phyloP scores from a whole-genome alignment of 2,113 vertebrate genomes.

The Hippocampus comes region DNA sequence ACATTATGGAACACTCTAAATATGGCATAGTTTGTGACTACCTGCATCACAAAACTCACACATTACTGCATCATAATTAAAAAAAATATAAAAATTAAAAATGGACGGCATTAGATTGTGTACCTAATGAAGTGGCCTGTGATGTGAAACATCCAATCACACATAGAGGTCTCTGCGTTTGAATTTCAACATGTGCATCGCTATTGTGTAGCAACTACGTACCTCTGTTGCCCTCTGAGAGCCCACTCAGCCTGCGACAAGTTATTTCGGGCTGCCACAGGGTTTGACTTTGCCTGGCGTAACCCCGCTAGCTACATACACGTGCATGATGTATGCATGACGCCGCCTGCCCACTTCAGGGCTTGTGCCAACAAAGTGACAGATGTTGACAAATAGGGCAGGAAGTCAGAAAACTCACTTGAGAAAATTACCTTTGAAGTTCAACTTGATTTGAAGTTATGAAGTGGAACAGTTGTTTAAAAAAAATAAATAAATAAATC shows the following conservation, averaged over 20 bases:
- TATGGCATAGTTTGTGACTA: not conserved
- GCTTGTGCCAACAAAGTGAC: not conserved
- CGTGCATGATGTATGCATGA: not conserved
- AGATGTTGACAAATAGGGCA: constrained; percentile 1
- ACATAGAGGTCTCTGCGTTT: not conserved
- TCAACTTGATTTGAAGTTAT: not conserved
- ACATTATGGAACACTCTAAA: not conserved
- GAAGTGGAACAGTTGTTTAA: not conserved
- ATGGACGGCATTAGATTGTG: not conserved
- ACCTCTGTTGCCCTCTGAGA: too few relatives aligned
- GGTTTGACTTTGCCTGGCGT: not conserved
- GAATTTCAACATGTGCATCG: not conserved
- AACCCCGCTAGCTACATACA: not conserved
- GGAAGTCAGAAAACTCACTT: not conserved
- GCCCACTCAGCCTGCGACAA: not conserved
- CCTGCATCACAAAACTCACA: not conserved
- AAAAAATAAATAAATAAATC: not conserved
- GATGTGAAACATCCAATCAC: not conserved
- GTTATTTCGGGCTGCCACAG: not conserved
- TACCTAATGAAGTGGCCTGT: not conserved
- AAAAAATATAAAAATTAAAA: not conserved
- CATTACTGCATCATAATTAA: not conserved
- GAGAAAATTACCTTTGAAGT: not conserved
- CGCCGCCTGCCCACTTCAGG: not conserved
- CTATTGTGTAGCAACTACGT: not conserved